Percentiles rank a stretch among this genome's conserved stretches.
These are phyloP conservation scores for Microcebus tavaratra DNA, from an alignment of 2,113 vertebrate genomes.

Conservation along the genomic window DNA sequence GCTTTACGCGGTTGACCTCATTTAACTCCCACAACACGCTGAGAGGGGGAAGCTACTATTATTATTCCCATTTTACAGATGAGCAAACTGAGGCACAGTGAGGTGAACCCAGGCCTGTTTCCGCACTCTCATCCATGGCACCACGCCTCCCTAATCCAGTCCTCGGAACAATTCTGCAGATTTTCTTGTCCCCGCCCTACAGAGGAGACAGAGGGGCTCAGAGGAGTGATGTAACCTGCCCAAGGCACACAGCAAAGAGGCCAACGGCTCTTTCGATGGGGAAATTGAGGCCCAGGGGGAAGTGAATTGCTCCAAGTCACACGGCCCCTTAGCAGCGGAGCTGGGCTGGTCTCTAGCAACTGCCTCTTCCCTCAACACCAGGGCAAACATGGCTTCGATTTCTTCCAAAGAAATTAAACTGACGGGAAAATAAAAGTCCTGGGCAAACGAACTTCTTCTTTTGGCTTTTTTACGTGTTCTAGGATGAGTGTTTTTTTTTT, in stretches of 20 bases:
- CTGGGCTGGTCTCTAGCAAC: not conserved
- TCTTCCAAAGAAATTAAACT: not conserved
- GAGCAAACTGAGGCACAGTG: not conserved
- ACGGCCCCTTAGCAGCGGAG: rapidly evolving
- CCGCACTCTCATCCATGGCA: not conserved
- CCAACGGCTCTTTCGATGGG: not conserved
- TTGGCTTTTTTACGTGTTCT: not conserved
- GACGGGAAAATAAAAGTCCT: not conserved
- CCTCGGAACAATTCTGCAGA: not conserved
- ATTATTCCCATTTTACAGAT: not conserved
- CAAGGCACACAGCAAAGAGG: not conserved
- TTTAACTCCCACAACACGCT: not conserved
- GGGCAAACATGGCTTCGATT: not conserved
- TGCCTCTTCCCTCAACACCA: not conserved
- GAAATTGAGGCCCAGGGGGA: not conserved
- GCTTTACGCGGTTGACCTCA: not conserved
- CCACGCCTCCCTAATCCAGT: not conserved
- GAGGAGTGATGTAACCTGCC: not conserved
- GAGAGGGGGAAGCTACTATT: too few relatives aligned
- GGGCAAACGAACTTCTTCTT: not conserved
- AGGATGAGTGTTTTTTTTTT: not conserved
- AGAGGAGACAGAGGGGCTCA: not conserved
- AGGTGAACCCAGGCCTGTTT: not conserved
- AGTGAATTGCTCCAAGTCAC: not conserved
- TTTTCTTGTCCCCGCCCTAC: rapidly evolving